Conservation (phyloP, 2,113 vertebrate genomes). For the Xiphias gladius region DNA sequence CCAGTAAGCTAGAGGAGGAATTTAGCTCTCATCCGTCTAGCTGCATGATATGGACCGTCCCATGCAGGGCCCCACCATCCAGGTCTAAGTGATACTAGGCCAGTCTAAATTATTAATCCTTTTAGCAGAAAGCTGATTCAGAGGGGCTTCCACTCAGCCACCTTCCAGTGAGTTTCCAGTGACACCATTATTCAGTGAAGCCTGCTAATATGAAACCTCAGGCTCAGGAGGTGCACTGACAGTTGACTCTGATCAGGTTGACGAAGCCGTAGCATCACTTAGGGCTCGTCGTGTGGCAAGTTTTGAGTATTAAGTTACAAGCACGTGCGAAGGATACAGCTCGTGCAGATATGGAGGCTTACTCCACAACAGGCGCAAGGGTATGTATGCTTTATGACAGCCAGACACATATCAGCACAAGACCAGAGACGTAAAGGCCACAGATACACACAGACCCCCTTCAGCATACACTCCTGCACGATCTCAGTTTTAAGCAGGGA, state of each 20-base stretch:
- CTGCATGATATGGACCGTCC: slow-evolving; percentile 24
- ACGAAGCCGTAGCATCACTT: slow-evolving; percentile 45
- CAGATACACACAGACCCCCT: slow-evolving; percentile 16
- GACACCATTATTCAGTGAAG: slow-evolving; percentile 69
- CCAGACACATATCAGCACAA: not conserved
- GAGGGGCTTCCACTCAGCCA: slow-evolving; percentile 65
- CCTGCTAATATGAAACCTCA: slow-evolving; percentile 68
- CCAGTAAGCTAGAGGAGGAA: slow-evolving; percentile 34
- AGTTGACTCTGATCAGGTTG: slow-evolving; percentile 29
- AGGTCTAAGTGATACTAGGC: slow-evolving; percentile 57
- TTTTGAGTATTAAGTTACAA: slow-evolving; percentile 33
- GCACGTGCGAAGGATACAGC: slow-evolving; percentile 23
- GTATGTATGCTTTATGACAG: not conserved
- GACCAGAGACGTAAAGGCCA: slow-evolving; percentile 7
- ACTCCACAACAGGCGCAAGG: slow-evolving; percentile 9
- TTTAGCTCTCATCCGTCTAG: slow-evolving; percentile 32
- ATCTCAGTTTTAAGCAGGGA: slow-evolving; percentile 62
- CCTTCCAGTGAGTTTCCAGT: slow-evolving; percentile 63
- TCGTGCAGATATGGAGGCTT: slow-evolving; percentile 4
- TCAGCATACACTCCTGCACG: slow-evolving; percentile 27
- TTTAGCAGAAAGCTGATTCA: slow-evolving; percentile 63
- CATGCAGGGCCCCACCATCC: slow-evolving; percentile 13
- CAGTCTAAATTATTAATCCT: slow-evolving; percentile 76
- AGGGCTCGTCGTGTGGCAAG: not conserved
- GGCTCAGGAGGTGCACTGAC: slow-evolving; percentile 16